These are phyloP conservation scores for Pachyrhynchus sulphureomaculatus DNA, from an alignment of 1,140 invertebrate species.

Conservation along the genomic window DNA sequence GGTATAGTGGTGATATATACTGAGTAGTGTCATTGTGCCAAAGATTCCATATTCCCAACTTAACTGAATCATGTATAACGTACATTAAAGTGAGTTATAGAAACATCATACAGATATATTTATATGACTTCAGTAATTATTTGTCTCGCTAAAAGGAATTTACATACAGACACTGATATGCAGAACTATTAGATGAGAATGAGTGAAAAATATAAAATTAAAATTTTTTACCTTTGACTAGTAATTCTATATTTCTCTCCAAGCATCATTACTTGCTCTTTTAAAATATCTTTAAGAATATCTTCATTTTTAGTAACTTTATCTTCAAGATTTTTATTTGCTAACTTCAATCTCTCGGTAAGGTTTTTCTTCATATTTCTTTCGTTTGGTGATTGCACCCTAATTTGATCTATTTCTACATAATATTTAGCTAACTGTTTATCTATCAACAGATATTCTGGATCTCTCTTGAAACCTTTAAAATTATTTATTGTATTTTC, in stretches of 20 bases:
- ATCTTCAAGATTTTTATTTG: constrained; percentile 5
- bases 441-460: constrained; percentile 12
- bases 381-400: neutral
- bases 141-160: too few relatives aligned
- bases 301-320: constrained; percentile 16
- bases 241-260: constrained; percentile 3
- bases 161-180: too few relatives aligned
- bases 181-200: too few relatives aligned
- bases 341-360: constrained; percentile 4
- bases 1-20: too few relatives aligned
- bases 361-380: constrained; percentile 3
- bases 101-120: too few relatives aligned
- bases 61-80: too few relatives aligned
- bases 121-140: too few relatives aligned
- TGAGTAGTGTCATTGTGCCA: too few relatives aligned
- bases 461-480: constrained; percentile 25
- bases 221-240: neutral
- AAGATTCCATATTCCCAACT: too few relatives aligned
- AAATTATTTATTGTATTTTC: constrained; percentile 6
- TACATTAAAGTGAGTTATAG: too few relatives aligned
- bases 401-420: constrained; percentile 3
- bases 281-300: constrained; percentile 4
- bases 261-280: constrained; percentile 13
- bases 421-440: constrained; percentile 23
- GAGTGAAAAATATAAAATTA: too few relatives aligned